Base-by-base conservation (phyloP, 92 coral and sea anemone species). In the Virgularia gustaviana region DNA sequence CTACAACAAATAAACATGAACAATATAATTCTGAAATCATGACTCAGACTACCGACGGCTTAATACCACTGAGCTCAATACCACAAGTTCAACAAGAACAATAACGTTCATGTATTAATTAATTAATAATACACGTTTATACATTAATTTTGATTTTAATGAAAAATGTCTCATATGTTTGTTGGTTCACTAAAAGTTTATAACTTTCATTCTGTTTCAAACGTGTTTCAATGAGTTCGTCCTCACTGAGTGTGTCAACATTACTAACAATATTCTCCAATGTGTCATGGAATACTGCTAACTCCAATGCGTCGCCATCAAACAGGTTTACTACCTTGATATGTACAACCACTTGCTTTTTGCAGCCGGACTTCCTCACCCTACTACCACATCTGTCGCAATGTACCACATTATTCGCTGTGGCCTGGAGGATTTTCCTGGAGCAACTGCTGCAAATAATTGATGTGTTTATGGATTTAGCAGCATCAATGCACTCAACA, bases 321-420 rank as follows among this genome's bases (percentile, higher is more conserved):
- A 9, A 28, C 12, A 18, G 29, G 2, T 56, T 11, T 10, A 56
- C 65, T 1, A 28, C 36, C n/a, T n/a, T n/a, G 4, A 57, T 42
- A 15, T 23, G 18, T 5, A 20, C 65, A 1, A 10, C 30, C 36
- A 57, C 1, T 15, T 57, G 65, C 6, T 24, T 9, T 57, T 20
- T 9, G 38, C 65, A 57, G n/a, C 25, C n/a, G 33, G 8, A 2
- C 5, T 24, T n/a, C 20, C 39, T 57, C 65, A 57, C 1, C 18
- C 28, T 57, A 24, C 19, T 9, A 1, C 65, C 65, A 31, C 65
- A 57, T 57, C 39, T 28, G 65, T 57, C 65, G 19, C 65, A 57
- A 23, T 30, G 65, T 20, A 57, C 65, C 1, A 57, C 3, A 3
- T 57, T 57, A 2, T 11, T 30, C 5, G 18, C 65, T 2, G 65